Conservation (phyloP, 2,888 invertebrate species). For the Notodonta dromedarius region DNA sequence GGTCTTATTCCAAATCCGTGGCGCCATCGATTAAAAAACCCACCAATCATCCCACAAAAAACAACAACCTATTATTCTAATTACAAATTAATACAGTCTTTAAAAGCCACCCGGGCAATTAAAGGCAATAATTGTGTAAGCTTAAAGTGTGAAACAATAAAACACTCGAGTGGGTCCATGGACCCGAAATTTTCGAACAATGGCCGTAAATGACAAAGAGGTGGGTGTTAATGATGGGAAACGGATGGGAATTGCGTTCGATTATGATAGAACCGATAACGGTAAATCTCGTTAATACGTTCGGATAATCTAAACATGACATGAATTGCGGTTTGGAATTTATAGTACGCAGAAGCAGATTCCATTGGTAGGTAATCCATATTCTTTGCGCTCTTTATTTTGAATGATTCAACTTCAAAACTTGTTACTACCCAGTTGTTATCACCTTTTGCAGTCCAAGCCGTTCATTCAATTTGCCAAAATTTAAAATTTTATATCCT, state of each 20-base stretch:
- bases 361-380: no score
- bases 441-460: no score
- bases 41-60: constrained; percentile 6
- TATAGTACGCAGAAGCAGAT: not conserved
- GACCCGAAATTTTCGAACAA: constrained; percentile 7
- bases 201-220: constrained; percentile 6
- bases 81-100: constrained; percentile 8
- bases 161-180: constrained; percentile 4
- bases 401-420: no score
- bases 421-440: no score
- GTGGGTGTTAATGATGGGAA: constrained; percentile 25
- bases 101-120: constrained; percentile 6
- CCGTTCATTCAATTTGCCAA: no score
- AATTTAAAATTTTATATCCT: no score
- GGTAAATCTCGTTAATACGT: constrained; percentile 14
- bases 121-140: constrained; percentile 14
- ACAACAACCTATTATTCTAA: constrained; percentile 5
- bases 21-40: constrained; percentile 2
- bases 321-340: not conserved
- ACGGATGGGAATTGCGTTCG: constrained; percentile 10
- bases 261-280: constrained; percentile 19
- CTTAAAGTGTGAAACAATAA: constrained; percentile 17
- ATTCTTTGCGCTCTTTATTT: no score
- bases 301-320: constrained; percentile 2
- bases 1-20: not conserved